A percentile compares a stretch with the other conserved stretches of the same genome.
These are phyloP conservation scores for Chloroceryle inda DNA, from an alignment of 2,797 vertebrate genomes.

Conservation along the genomic window DNA sequence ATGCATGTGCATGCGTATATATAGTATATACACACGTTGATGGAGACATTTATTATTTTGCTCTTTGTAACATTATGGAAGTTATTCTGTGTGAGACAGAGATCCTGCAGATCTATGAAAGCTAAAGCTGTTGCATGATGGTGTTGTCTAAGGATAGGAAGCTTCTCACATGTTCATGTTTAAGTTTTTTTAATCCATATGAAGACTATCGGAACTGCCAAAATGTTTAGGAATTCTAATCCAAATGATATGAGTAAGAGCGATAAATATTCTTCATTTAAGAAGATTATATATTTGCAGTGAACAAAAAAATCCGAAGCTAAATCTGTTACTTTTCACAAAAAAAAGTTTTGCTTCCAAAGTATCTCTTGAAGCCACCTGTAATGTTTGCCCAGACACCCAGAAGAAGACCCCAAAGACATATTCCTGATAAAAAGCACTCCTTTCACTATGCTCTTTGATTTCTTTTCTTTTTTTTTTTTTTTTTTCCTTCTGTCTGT, in stretches of 20 bases:
- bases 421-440: not conserved
- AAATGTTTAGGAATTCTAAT: conserved; percentile 58
- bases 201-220: conserved; percentile 53
- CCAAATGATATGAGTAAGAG: conserved; percentile 33
- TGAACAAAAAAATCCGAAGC: not conserved
- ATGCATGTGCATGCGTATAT: not conserved
- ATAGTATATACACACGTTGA: not conserved
- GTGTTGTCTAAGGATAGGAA: conserved; percentile 1
- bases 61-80: not conserved
- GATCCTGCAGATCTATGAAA: not conserved
- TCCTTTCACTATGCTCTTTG: not conserved
- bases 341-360: conserved; percentile 28
- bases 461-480: not conserved
- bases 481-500: not conserved
- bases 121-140: not conserved
- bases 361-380: conserved; percentile 14
- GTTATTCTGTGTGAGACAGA: not conserved
- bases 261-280: conserved; percentile 33
- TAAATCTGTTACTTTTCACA: conserved; percentile 15
- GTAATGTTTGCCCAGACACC: not conserved
- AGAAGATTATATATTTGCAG: not conserved
- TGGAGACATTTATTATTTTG: not conserved
- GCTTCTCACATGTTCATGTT: not conserved
- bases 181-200: conserved; percentile 30
- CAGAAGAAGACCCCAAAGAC: not conserved